A percentile compares a stretch with the other conserved stretches of the same genome.
Evolutionary conservation across 2,113 vertebrate genomes (phyloP).

Genomic region (Melanostigma gelatinosum): DNA sequence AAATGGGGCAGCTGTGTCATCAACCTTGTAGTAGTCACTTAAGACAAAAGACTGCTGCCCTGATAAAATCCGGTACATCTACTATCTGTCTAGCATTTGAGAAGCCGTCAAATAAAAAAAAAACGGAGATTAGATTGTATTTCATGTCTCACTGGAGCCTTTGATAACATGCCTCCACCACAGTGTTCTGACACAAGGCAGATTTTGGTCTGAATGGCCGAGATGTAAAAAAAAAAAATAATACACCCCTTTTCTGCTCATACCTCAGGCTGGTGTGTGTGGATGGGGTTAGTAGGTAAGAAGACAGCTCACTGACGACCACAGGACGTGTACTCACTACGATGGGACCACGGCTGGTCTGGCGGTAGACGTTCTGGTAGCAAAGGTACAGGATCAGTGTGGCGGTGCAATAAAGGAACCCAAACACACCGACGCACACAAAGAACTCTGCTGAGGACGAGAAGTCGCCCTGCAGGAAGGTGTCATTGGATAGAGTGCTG

Average conservation of each 20-base stretch:
- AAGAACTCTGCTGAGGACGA: constrained; percentile 94
- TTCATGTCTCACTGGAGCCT: neutral
- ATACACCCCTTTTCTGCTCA: neutral
- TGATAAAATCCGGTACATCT: too few species aligned
- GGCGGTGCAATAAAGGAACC: constrained; percentile 91
- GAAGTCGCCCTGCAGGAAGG: constrained; percentile 88
- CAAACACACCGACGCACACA: constrained; percentile 92
- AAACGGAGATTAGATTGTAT: neutral
- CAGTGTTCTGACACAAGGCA: neutral
- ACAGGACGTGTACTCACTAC: constrained; percentile 81
- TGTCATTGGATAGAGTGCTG: neutral
- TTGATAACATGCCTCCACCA: neutral
- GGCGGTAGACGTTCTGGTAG: constrained; percentile 88
- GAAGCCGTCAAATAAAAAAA: neutral
- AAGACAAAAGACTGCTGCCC: too few species aligned
- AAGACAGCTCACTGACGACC: neutral
- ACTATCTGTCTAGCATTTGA: neutral
- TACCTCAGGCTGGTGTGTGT: neutral
- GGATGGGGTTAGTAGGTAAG: neutral
- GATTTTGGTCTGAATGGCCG: neutral
- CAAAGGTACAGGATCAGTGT: constrained; percentile 91
- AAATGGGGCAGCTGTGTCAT: too few species aligned
- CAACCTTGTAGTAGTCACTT: too few species aligned
- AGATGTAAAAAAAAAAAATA: neutral
- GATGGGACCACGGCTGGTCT: constrained; percentile 87